Conservation (phyloP, 2,797 vertebrate genomes). For the Cyclopterus lumpus region DNA sequence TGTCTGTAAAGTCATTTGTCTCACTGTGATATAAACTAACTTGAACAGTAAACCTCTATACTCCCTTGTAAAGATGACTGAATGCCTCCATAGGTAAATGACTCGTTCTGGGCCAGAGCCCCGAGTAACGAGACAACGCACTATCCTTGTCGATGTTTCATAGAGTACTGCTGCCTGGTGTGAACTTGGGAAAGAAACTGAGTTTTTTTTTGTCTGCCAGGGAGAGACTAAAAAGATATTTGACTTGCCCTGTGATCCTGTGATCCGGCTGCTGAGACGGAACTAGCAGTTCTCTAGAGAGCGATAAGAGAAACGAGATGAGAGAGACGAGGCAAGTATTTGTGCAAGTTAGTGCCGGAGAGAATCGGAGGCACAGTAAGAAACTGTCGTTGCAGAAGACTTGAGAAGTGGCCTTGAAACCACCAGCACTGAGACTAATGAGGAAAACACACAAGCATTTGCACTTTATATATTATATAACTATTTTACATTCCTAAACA, state of each 20-base stretch:
- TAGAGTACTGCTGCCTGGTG: neutral
- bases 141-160: neutral
- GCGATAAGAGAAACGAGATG: neutral
- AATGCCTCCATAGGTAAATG: neutral
- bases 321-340: constrained; percentile 1
- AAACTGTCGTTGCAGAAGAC: neutral
- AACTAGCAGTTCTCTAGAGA: neutral
- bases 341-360: neutral
- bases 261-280: constrained; percentile 8
- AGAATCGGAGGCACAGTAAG: neutral
- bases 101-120: neutral
- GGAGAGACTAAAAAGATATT: neutral
- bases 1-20: neutral
- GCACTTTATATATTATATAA: neutral
- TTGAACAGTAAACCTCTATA: neutral
- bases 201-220: neutral
- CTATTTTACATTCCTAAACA: neutral
- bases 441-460: neutral
- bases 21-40: neutral
- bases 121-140: neutral
- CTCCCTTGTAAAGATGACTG: neutral
- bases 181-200: neutral
- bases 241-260: constrained; percentile 10
- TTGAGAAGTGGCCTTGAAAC: neutral
- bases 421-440: constrained; percentile 4